Percentiles rank a stretch among this genome's conserved stretches.
Evolutionary conservation across 53 echinoderm and acorn worm genomes (phyloP).

Genomic region (Patiria pectinifera): DNA sequence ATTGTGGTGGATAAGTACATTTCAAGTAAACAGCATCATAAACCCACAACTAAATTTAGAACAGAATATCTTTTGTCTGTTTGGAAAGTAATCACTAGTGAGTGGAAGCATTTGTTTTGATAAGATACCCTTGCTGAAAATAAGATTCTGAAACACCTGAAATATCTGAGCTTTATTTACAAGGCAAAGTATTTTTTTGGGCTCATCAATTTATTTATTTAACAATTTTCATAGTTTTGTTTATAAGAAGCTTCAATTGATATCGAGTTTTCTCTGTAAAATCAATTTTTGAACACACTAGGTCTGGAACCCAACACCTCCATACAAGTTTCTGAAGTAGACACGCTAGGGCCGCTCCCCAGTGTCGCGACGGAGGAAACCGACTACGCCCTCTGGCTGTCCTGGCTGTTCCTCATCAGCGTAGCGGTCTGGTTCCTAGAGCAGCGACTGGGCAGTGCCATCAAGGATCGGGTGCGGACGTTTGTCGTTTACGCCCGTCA

Average conservation of each 20-base stretch:
- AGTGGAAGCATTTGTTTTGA: no score
- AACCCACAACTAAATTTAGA: no score
- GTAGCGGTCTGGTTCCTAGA: conserved; percentile 70
- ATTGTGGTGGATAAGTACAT: no score
- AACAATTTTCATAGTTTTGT: no score
- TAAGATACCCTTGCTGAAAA: no score
- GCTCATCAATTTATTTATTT: no score
- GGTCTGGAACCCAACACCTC: conserved; percentile 81
- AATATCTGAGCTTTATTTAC: no score
- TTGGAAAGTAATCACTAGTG: no score
- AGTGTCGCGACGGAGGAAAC: conserved; percentile 72
- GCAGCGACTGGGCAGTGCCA: conserved; percentile 73
- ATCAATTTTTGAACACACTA: conserved; percentile 7
- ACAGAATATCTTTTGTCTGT: no score
- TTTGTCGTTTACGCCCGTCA: conserved; percentile 72
- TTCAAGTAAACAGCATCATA: no score
- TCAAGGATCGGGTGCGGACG: conserved; percentile 60
- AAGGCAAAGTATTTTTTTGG: no score
- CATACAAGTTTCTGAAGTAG: conserved; percentile 71
- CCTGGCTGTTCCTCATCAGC: conserved; percentile 70
- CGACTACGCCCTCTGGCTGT: conserved; percentile 91
- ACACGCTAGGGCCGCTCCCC: conserved; percentile 80
- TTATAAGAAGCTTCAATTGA: not conserved
- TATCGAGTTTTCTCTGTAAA: not conserved
- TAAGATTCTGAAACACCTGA: no score